Conservation (phyloP, 1,140 invertebrate genomes). For the Trypoxylus dichotomus region DNA sequence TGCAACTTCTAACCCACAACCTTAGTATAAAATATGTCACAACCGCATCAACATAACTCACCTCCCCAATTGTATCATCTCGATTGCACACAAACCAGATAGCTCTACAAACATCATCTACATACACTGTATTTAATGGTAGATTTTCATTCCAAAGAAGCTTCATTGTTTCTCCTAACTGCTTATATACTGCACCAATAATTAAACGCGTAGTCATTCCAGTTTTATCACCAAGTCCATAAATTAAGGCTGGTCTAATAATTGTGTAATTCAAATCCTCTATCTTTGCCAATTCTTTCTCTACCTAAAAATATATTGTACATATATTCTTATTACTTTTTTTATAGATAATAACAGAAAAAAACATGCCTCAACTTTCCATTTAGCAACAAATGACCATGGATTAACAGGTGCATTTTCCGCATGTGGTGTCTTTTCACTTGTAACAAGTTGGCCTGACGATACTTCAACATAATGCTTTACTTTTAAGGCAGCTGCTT, state of each 20-base stretch:
- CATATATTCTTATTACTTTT: not conserved
- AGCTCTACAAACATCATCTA: conserved; percentile 77
- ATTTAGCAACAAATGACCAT: conserved; percentile 81
- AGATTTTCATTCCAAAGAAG: conserved; percentile 84
- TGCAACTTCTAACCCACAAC: not conserved
- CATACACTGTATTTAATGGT: conserved; percentile 86
- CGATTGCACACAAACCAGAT: conserved; percentile 69
- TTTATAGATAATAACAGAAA: not conserved
- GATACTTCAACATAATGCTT: conserved; percentile 82
- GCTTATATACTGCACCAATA: conserved; percentile 84
- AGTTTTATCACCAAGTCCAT: conserved; percentile 80
- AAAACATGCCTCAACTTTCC: conserved; percentile 61
- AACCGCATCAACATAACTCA: conserved; percentile 13
- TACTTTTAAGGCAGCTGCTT: conserved; percentile 70
- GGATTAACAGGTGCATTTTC: conserved; percentile 77
- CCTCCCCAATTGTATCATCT: conserved; percentile 54
- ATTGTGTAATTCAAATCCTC: conserved; percentile 75
- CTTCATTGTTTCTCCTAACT: conserved; percentile 88
- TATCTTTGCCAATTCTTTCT: conserved; percentile 72
- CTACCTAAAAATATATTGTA: conserved; percentile 64
- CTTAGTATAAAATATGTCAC: not conserved
- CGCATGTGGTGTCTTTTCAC: conserved; percentile 75
- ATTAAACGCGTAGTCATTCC: conserved; percentile 82
- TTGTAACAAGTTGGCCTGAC: conserved; percentile 76
- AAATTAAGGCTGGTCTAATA: conserved; percentile 82